Evolutionary conservation across 2,113 vertebrate genomes (phyloP), one percentile per base, ranked within the genome.

Genomic region (Lagopus muta): DNA sequence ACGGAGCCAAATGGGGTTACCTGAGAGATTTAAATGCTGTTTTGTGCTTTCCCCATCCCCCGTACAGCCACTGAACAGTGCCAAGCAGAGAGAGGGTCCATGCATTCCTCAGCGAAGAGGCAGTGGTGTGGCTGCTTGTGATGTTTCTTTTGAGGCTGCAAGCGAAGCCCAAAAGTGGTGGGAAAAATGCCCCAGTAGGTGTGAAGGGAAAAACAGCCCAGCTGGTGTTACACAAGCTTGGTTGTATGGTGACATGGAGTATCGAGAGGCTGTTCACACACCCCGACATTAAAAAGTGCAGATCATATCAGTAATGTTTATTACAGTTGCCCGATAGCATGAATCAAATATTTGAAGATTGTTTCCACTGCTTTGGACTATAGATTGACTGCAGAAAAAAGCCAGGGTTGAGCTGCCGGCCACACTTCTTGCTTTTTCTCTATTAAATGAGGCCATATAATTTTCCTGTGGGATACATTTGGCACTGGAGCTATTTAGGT

Each of bases 381-480:
- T 28, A 48, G 88, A 96, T 88, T 84, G 81, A 85, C 74, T 79
- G 82, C 60, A 85, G 69, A 45, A 82, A 72, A 93, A 54, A 89
- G 87, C 58, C 87, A 76, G 76, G 58, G 84, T 90, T 64, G 84
- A 93, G 58, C 84, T 89, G 78, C 71, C 79, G 84, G 86, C 84
- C 86, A 85, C 62, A 81, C 80, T 93, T 89, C 89, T 70, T 94
- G 84, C 74, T 70, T 94, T 85, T 89, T 91, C 75, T 85, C 89
- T 88, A 80, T 91, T 94, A 96, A 97, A 96, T 83, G 89, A 94
- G 72, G 85, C 87, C 70, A 75, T 95, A 89, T 84, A 88, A 86
- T 89, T 91, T 94, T 94, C 93, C 94, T 91, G 74, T 78, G 94
- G 95, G 93, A 94, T 71, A 58, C 88, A 88, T 92, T 94, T 94